Evolutionary conservation across 2,113 vertebrate genomes (phyloP).

Genomic region (Coturnix japonica): DNA sequence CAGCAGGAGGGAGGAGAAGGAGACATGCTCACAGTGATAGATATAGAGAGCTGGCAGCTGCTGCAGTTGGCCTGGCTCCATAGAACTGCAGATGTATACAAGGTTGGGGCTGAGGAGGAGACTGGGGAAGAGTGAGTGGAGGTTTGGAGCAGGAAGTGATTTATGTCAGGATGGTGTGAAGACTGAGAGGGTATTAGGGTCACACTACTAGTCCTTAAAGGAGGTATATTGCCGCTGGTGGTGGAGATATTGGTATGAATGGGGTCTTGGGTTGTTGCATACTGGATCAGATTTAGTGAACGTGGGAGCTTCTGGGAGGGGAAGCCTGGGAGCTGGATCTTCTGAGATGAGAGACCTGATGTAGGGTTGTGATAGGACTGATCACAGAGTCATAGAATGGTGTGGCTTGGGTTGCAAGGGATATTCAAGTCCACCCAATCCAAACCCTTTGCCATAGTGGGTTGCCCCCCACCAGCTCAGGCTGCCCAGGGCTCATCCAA

Average conservation of each 20-base stretch:
- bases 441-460: background rate
- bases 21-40: fast-evolving
- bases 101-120: background rate
- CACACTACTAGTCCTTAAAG: background rate
- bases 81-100: background rate
- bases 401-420: background rate
- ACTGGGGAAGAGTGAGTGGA: fast-evolving
- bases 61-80: fast-evolving
- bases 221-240: fast-evolving
- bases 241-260: background rate
- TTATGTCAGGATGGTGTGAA: background rate
- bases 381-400: background rate
- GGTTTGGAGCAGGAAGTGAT: fast-evolving
- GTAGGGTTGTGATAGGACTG: background rate
- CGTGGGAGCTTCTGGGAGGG: background rate
- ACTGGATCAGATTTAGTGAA: background rate
- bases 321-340: fast-evolving
- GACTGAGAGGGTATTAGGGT: fast-evolving
- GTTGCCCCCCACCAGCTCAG: background rate
- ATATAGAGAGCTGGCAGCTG: conserved; percentile 4
- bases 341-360: background rate
- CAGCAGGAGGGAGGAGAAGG: fast-evolving
- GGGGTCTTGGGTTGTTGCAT: fast-evolving
- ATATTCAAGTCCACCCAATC: background rate
- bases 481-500: background rate